Base-by-base conservation (phyloP, 2,113 vertebrate genomes). In the Xyrauchen texanus region DNA sequence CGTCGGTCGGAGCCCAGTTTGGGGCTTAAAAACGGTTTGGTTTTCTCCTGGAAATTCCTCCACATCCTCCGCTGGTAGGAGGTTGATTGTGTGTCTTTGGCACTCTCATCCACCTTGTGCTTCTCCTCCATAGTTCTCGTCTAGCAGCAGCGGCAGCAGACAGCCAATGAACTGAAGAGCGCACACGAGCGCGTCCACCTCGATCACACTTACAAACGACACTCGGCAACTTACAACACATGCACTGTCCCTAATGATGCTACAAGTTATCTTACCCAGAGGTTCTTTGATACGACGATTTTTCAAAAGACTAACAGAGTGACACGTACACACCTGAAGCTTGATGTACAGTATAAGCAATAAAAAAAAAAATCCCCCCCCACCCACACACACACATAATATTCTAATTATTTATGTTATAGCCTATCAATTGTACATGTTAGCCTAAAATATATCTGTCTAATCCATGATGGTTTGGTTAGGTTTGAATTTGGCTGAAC, bases 51-150 rank as follows among this genome's bases (percentile, higher is more conserved):
- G 80, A 98, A 94, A 92, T 94, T 95, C 88, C 88, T 96, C 95
- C 96, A 98, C 71, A 97, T 93, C 84, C 94, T 94, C 67, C 94
- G 92, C 89, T 97, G 96, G 85, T 96, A 95, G 49, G 95, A 96
- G 76, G 91, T 82, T 80, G 90, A 88, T 3, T 92, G 87, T n/a
- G 89, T 88, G 11, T 87, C 89, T 63, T 83, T 12, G 65, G 88
- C 88, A 72, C 89, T 74, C 11, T 91, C 93, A 8, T 87, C 85
- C 49, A 34, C 21, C 21, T 90, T 91, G 0, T 88, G 86, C 86
- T 87, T 90, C 78, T 91, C 90, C 85, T 93, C 92, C 93, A 93
- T 95, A 84, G 91, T 93, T 87, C 89, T 84, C 80, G 90, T 86
- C 86, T 91, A 93, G 88, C 91, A 94, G 80, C 92, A 88, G 90